Conservation (phyloP, 2,113 vertebrate species). For the Corythoichthys intestinalis region DNA sequence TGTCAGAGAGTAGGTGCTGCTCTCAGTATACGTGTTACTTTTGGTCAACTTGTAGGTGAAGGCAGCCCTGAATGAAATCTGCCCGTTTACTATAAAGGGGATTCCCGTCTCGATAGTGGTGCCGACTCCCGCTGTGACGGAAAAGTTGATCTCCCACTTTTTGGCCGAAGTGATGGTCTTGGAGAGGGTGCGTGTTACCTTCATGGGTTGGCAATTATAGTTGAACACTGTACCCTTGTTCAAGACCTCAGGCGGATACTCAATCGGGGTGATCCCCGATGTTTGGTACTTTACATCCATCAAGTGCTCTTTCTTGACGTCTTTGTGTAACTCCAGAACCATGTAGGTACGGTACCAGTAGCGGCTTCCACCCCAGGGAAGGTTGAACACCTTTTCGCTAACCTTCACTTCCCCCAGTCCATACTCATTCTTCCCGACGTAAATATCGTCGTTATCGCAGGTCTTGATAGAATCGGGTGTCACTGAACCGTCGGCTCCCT, state of each 20-base stretch:
- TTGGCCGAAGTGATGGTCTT: background rate
- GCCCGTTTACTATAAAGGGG: background rate
- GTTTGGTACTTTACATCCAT: constrained; percentile 45
- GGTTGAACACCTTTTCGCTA: constrained; percentile 40
- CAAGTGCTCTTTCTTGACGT: constrained; percentile 41
- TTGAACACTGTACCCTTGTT: constrained; percentile 32
- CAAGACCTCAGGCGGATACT: constrained; percentile 44
- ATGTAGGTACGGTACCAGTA: constrained; percentile 55
- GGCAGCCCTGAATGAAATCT: background rate
- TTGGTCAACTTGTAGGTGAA: background rate
- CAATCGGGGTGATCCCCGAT: constrained; percentile 16
- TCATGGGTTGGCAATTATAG: constrained; percentile 36
- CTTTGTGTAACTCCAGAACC: constrained; percentile 44
- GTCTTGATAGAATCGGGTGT: constrained; percentile 40
- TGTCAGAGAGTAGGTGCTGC: background rate
- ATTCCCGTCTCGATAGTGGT: background rate
- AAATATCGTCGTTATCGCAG: constrained; percentile 27
- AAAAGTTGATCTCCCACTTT: background rate
- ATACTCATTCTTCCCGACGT: constrained; percentile 58
- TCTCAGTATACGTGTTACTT: background rate
- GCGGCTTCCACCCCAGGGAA: constrained; percentile 44
- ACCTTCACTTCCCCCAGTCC: constrained; percentile 58
- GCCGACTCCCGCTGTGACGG: background rate
- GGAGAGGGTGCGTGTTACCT: constrained; percentile 23
- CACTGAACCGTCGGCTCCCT: constrained; percentile 34